Conservation (phyloP, 2,888 invertebrate species). For the Autographa pulchrina region DNA sequence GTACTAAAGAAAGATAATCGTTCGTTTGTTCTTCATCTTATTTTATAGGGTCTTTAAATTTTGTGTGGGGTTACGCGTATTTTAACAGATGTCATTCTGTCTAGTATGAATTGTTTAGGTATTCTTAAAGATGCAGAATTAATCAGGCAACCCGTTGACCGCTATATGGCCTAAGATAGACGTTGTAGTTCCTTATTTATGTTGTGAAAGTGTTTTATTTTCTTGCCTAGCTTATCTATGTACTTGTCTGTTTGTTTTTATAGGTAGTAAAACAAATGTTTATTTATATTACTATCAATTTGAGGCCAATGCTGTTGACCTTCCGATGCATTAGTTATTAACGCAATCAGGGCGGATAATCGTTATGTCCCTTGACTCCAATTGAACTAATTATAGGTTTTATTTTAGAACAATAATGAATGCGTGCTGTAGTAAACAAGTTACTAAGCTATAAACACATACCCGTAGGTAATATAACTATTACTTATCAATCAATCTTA, state of each 20-base stretch:
- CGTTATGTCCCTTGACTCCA: slow-evolving; percentile 7
- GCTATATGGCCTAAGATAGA: neutral
- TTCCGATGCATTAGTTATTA: slow-evolving; percentile 28
- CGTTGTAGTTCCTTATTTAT: slow-evolving; percentile 9
- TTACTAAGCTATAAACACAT: too few relatives aligned
- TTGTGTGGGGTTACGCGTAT: neutral
- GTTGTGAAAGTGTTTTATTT: slow-evolving; percentile 31
- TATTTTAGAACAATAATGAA: slow-evolving; percentile 27
- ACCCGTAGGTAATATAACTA: too few relatives aligned
- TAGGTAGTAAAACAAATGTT: slow-evolving; percentile 39
- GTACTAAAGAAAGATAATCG: slow-evolving; percentile 25
- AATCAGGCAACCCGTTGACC: neutral
- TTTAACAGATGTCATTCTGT: neutral
- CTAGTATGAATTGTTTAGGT: too few relatives aligned
- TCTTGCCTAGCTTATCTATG: slow-evolving; percentile 24
- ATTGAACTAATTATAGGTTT: slow-evolving; percentile 9
- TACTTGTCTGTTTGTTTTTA: slow-evolving; percentile 18
- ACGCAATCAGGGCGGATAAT: slow-evolving; percentile 42
- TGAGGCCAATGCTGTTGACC: slow-evolving; percentile 41
- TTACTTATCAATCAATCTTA: too few relatives aligned
- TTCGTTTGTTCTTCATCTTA: slow-evolving; percentile 7
- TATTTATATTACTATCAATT: slow-evolving; percentile 39
- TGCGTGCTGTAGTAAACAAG: neutral
- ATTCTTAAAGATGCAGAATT: too few relatives aligned
- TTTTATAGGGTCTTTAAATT: neutral